A percentile compares a stretch with the other conserved stretches of the same genome.
Conservation (phyloP, 2,113 vertebrate genomes). For the Oryzias celebensis region DNA sequence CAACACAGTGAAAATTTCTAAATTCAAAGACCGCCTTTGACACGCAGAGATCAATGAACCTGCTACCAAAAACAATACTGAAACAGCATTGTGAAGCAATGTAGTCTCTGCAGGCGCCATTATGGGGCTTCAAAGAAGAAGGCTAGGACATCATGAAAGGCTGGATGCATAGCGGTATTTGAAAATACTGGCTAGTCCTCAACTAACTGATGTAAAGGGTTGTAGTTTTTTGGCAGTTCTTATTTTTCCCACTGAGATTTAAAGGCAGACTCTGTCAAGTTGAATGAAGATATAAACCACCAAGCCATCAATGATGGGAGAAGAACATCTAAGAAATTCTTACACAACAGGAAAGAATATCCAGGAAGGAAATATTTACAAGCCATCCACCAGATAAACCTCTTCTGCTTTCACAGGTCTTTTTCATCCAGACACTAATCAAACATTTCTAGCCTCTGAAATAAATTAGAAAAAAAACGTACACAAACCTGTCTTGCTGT, state of each 20-base stretch:
- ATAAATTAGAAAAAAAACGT: background rate
- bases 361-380: conserved; percentile 36
- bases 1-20: conserved; percentile 24
- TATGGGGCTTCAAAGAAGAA: conserved; percentile 51
- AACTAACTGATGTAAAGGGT: conserved; percentile 29
- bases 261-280: conserved; percentile 12
- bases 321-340: conserved; percentile 16
- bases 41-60: conserved; percentile 42
- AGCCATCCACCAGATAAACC: conserved; percentile 5
- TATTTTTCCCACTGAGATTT: conserved; percentile 16
- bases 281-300: conserved; percentile 6
- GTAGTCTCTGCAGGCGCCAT: conserved; percentile 39
- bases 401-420: conserved; percentile 1
- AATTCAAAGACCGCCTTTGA: conserved; percentile 43
- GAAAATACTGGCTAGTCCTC: conserved; percentile 32
- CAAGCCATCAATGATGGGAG: conserved; percentile 11
- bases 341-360: conserved; percentile 1
- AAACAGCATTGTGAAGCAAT: conserved; percentile 61
- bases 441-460: background rate
- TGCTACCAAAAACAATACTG: conserved; percentile 47
- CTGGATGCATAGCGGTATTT: conserved; percentile 34
- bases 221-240: conserved; percentile 19
- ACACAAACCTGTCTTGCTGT: too few species aligned
- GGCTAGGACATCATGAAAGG: conserved; percentile 47
- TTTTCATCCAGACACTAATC: background rate